Base-by-base conservation (phyloP, 2,113 vertebrate species). In the Ammodytes dubius region DNA sequence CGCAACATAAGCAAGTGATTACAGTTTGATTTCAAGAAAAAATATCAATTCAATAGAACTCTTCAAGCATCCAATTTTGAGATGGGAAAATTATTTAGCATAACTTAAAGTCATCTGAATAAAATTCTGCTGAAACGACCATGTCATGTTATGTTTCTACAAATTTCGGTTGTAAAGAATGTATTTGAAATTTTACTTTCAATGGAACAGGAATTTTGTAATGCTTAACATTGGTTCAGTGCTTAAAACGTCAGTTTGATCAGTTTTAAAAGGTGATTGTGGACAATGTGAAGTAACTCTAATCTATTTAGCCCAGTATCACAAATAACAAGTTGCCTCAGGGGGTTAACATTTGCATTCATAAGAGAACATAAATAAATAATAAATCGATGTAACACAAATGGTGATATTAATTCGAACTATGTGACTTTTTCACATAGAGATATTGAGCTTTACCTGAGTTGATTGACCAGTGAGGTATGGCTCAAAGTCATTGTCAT, bases 401-500 rank as follows among this genome's bases (percentile, higher is more conserved):
- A 15, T 60, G 10, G 6, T 27, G 12, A 52, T 10, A 40, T 39
- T 56, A 3, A 14, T 66, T 54, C 35, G 0, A 39, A 50, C 17
- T 37, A 52, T 1, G 56, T 3, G 11, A 27, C 27, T 27, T 27
- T 27, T 27, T 27, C 27, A 1, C 27, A 53, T 14, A 4, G 6
- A 52, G 11, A 71, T 14, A 4, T 7, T 11, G 12, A 37, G 54
- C 14, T 67, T 95, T 93, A 98, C 97, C 97, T 98, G 97, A 93
- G 95, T 97, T 77, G 97, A 98, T 90, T 97, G 97, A 94, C 97
- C 93, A 35, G 97, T 97, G 93, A 98, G 97, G 92, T 98, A 98
- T 92, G 96, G 97, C 89, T 99, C 97, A 94, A 98, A 99, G 93
- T 99, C 97, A 91, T 95, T 97, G 95, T 98, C 97, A 7, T 98